Percentiles rank a stretch among this genome's conserved stretches.
These are phyloP conservation scores for Neodiprion virginianus DNA, from an alignment of 1,140 invertebrate genomes.

Conservation along the genomic window DNA sequence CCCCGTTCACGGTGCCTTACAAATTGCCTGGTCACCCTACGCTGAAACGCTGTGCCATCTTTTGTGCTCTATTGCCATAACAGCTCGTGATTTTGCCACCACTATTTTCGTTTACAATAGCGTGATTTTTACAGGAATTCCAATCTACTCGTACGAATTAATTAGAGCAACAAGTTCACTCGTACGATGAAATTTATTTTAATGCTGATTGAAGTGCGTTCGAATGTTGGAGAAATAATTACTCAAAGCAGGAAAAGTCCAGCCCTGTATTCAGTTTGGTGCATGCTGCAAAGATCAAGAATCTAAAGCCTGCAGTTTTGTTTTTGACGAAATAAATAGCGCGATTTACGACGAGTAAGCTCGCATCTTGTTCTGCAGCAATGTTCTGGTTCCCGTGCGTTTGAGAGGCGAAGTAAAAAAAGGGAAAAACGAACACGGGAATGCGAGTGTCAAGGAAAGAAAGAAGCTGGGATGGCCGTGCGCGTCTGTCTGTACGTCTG, in stretches of 20 bases:
- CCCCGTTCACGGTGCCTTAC: too few relatives aligned
- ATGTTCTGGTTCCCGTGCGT: background rate
- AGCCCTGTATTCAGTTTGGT: background rate
- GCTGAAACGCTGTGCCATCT: too few relatives aligned
- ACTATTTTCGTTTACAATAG: too few relatives aligned
- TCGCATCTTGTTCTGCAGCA: background rate
- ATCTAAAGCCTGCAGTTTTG: slow-evolving; percentile 2
- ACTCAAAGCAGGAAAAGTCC: background rate
- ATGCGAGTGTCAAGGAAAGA: slow-evolving; percentile 1
- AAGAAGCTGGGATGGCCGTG: slow-evolving; percentile 17
- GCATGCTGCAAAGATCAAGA: background rate
- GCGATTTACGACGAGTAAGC: slow-evolving; percentile 16
- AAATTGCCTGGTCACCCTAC: too few relatives aligned
- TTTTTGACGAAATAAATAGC: slow-evolving; percentile 14
- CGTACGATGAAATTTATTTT: too few relatives aligned
- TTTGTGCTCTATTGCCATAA: too few relatives aligned
- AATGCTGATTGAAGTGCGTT: too few relatives aligned
- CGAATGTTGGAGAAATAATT: too few relatives aligned
- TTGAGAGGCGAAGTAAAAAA: background rate
- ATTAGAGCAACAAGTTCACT: too few relatives aligned
- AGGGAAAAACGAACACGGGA: background rate
- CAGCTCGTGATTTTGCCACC: too few relatives aligned
- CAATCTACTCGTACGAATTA: too few relatives aligned
- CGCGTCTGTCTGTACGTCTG: background rate
- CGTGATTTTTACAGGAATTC: too few relatives aligned